Evolutionary conservation across 2,888 invertebrate species (phyloP).

Genomic region (Perdita meconis): DNA sequence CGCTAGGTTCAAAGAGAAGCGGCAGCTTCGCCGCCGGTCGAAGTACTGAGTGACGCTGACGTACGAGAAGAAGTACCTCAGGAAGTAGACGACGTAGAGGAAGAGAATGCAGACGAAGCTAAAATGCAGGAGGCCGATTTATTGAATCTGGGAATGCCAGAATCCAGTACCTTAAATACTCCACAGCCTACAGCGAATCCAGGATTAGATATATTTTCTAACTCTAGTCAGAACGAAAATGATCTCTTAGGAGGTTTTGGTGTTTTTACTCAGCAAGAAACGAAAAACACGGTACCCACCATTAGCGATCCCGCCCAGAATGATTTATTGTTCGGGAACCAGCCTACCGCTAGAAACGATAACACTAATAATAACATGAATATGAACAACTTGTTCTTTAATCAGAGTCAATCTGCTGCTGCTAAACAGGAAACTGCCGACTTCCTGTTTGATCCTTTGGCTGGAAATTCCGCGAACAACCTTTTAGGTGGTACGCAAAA

Average conservation of each 20-base stretch:
- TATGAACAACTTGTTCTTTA: constrained; percentile 75
- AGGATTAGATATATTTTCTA: constrained; percentile 80
- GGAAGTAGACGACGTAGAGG: constrained; percentile 26
- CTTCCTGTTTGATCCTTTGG: constrained; percentile 79
- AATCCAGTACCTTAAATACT: constrained; percentile 58
- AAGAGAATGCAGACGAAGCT: constrained; percentile 52
- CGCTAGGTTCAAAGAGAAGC: constrained; percentile 31
- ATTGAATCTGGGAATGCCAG: constrained; percentile 79
- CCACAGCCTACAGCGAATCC: constrained; percentile 63
- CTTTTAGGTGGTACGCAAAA: constrained; percentile 81
- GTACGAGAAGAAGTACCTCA: constrained; percentile 28
- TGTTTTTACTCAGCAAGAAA: constrained; percentile 70
- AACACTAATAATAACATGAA: constrained; percentile 62
- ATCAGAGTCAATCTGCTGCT: constrained; percentile 56
- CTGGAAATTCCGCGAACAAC: constrained; percentile 61
- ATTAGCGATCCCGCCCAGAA: constrained; percentile 67
- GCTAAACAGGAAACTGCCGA: constrained; percentile 62
- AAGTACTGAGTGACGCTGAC: constrained; percentile 17
- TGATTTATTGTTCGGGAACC: constrained; percentile 76
- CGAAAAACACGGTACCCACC: constrained; percentile 52
- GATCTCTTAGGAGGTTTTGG: constrained; percentile 81
- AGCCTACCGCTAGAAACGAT: constrained; percentile 57
- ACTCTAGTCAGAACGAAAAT: constrained; percentile 73
- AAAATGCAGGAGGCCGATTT: constrained; percentile 80
- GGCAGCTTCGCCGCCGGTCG: not conserved